These are phyloP conservation scores for Myrmecobius fasciatus DNA, from an alignment of 2,113 vertebrate species.

Conservation along the genomic window DNA sequence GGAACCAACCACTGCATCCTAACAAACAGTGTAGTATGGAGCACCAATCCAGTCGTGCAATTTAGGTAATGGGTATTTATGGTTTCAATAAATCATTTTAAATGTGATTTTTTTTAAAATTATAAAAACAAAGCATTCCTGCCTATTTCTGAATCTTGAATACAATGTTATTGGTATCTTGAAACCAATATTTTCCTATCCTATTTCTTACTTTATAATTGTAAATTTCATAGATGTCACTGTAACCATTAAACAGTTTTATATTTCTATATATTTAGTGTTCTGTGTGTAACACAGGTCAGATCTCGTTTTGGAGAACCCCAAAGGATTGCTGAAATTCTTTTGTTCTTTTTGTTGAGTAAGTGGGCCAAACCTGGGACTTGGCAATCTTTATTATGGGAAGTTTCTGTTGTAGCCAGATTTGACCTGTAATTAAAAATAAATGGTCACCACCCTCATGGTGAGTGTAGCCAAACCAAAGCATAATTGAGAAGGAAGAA, in stretches of 20 bases:
- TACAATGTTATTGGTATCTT: neutral
- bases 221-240: neutral
- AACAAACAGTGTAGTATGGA: neutral
- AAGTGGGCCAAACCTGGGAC: neutral
- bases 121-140: neutral
- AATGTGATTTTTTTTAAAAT: conserved; percentile 13
- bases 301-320: conserved; percentile 38
- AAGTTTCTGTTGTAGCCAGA: neutral
- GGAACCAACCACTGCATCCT: neutral
- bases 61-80: conserved; percentile 5
- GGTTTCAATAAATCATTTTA: neutral
- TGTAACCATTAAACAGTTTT: neutral
- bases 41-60: neutral
- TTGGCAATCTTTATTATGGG: conserved; percentile 26
- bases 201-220: conserved; percentile 15
- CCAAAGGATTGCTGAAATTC: conserved; percentile 12
- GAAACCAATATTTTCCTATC: conserved; percentile 14
- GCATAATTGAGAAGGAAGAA: conserved; percentile 20
- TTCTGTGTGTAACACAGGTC: conserved; percentile 11
- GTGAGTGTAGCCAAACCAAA: conserved; percentile 8
- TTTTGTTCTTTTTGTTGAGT: conserved; percentile 17
- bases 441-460: neutral
- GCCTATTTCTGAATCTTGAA: neutral
- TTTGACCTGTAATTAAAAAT: conserved; percentile 1
- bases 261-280: conserved; percentile 47